Base-by-base conservation (phyloP, 1,140 invertebrate genomes). In the Drosophila lacertosa region DNA sequence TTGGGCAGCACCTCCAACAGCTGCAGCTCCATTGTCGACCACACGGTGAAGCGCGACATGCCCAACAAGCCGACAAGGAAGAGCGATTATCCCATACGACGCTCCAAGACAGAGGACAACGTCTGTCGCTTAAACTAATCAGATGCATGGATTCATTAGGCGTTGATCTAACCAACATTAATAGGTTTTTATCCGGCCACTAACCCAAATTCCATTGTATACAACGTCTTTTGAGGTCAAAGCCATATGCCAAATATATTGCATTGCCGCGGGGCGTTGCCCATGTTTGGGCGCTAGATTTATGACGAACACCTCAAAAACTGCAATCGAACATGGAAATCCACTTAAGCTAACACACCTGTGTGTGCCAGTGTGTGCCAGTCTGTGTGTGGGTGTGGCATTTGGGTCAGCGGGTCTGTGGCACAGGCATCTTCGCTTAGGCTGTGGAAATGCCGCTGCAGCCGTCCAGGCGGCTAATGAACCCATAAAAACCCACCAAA, bases 251-350 rank as follows among this genome's bases (percentile, higher is more conserved):
- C 11, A 69, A 64, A 66, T 59, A 59, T 74, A 58, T 57, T 45
- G 15, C 45, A 74, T 68, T 51, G 32, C 26, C 45, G n/a, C 55
- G 57, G 55, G 55, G 54, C 57, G 59, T 55, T 33, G 60, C 54
- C 47, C 42, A 39, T 67, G 70, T 86, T 81, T 60, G 60, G 44
- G 40, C 29, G 6, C 26, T 50, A 58, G 83, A 88, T 88, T 88
- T 88, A 88, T 78, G 74, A 58, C 7, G 50, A 40, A 48, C 63
- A 57, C 40, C 37, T 58, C 66, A 47, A 65, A 53, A 88, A 86
- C 66, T 86, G 82, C 82, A 86, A 67, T 62, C 82, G 60, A 88
- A 86, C 82, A 88, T 88, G 74, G 74, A 88, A 88, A 88, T 44
- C 70, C 82, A 88, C 82, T 86, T 86, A 81, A 63, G 50, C 50